These are phyloP conservation scores for Oscheius sp. DNA, from an alignment of 1,140 invertebrate species.

Conservation along the genomic window DNA sequence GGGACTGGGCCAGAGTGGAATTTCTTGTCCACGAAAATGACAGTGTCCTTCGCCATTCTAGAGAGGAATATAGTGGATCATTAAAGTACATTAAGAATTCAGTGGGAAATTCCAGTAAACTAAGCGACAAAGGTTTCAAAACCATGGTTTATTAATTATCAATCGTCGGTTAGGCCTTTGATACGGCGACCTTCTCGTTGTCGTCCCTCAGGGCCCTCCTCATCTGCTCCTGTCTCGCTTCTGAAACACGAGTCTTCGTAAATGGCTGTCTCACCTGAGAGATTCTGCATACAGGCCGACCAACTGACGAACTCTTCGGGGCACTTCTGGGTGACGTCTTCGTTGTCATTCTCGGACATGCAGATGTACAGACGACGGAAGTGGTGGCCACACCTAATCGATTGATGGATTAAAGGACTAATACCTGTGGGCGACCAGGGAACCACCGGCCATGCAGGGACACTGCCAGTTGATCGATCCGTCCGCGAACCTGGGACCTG, in stretches of 20 bases:
- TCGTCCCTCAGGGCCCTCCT: conserved; percentile 11
- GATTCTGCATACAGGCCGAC: conserved; percentile 27
- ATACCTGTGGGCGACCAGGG: conserved; percentile 19
- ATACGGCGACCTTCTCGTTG: too few species aligned
- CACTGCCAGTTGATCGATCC: conserved; percentile 26
- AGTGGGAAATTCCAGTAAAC: too few species aligned
- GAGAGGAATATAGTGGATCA: too few species aligned
- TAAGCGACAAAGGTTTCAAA: too few species aligned
- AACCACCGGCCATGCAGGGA: conserved; percentile 21
- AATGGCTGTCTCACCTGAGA: conserved; percentile 8
- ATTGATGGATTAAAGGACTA: background rate
- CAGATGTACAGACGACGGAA: conserved; percentile 22
- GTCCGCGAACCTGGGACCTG: conserved; percentile 15
- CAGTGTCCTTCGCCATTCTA: too few species aligned
- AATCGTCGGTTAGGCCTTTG: too few species aligned
- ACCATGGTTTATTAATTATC: too few species aligned
- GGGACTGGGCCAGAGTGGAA: too few species aligned
- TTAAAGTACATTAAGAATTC: too few species aligned
- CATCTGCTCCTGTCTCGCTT: conserved; percentile 20
- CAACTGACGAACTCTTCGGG: conserved; percentile 22
- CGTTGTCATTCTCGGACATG: conserved; percentile 8
- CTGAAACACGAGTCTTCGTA: conserved; percentile 1
- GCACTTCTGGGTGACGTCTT: conserved; percentile 18
- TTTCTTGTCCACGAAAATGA: too few species aligned
- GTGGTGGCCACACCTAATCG: conserved; percentile 9